Base-by-base conservation (phyloP, 2,888 invertebrate genomes). In the Drymonia ruficornis region DNA sequence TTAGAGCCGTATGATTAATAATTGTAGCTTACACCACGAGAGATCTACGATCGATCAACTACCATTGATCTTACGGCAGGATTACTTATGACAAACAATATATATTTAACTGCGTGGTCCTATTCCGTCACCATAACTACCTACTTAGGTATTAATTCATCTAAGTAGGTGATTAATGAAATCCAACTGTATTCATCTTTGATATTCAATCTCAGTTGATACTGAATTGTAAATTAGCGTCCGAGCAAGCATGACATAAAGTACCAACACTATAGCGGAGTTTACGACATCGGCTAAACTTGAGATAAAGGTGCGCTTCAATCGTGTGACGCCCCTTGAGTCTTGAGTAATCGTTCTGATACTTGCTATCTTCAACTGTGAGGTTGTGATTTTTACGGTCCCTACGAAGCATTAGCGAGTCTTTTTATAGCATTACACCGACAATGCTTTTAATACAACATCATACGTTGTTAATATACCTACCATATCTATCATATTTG, bases 341-440 rank as follows among this genome's bases (percentile, higher is more conserved):
- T 87, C 72, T 61, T 84, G 88, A 88, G 76, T 87, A 87, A 88
- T 87, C 81, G 80, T 58, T 61, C 59, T 67, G 89, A 88, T 89
- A 87, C 68, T 69, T 68, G 74, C 68, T 86, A 87, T 89, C 88
- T 83, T 64, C 59, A 57, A 68, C 71, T 72, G 72, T 75, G 76
- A 79, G 77, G 72, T 75, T 70, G 64, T 76, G 76, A 80, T 87
- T 89, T 86, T 87, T 86, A 86, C 78, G 63, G 67, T 61, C 52
- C 43, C 55, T 28, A 51, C 60, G 53, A 49, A 55, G 65, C 71
- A 72, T 77, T 74, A 75, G 68, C 63, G 60, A 62, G 59, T 56
- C 58, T 66, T 63, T 72, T 76, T 75, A 76, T 72, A 67, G 63
- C 51, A 52, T 12, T 2, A 53, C 50, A 51, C 52, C 62, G 57